These are phyloP conservation scores for Daptonema setosum DNA, from an alignment of 2,888 invertebrate genomes.

Conservation along the genomic window DNA sequence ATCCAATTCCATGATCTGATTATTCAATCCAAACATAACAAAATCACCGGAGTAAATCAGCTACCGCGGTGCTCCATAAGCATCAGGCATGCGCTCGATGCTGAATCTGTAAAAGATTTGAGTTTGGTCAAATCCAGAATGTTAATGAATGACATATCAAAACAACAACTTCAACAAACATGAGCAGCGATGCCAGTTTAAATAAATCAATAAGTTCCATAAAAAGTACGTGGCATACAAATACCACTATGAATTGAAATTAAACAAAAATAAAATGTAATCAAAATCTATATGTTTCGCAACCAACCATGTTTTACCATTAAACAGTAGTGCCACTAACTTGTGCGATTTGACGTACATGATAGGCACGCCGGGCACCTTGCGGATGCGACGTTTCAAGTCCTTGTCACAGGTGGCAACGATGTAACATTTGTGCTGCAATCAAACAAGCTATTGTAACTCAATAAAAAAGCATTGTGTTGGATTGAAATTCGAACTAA, in stretches of 20 bases:
- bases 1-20: no score
- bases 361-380: constrained; percentile 94
- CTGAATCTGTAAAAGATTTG: constrained; percentile 43
- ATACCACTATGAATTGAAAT: not conserved
- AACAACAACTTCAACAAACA: no score
- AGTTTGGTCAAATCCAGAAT: no score
- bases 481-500: no score
- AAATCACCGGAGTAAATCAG: no score
- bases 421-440: constrained; percentile 88
- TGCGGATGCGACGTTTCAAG: constrained; percentile 72
- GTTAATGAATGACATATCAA: no score
- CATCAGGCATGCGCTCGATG: constrained; percentile 96
- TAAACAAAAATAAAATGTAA: no score
- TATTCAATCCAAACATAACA: no score
- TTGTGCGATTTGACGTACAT: constrained; percentile 83
- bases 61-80: constrained; percentile 87
- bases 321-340: no score
- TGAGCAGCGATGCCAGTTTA: no score
- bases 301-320: not conserved
- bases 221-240: no score
- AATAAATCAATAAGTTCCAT: no score
- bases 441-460: constrained; percentile 1
- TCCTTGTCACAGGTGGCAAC: constrained; percentile 98
- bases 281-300: not conserved
- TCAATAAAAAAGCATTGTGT: not conserved